Evolutionary conservation across 2,888 invertebrate species (phyloP).

Genomic region (Margaritifera margaritifera): DNA sequence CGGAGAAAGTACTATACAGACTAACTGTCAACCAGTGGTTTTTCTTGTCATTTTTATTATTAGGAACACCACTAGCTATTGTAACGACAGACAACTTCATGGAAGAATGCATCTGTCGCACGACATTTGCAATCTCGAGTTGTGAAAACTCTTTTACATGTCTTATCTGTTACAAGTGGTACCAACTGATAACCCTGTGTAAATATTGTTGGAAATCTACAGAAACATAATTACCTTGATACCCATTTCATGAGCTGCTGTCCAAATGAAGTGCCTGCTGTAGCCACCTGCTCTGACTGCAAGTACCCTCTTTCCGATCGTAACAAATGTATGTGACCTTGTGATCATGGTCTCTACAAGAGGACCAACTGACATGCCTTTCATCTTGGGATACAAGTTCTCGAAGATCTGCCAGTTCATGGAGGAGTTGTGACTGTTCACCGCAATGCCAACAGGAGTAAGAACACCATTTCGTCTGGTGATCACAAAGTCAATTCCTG

Average conservation of each 20-base stretch:
- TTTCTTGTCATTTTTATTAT: too few relatives aligned
- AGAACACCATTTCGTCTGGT: slow-evolving; percentile 21
- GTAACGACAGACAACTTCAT: too few relatives aligned
- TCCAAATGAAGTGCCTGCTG: slow-evolving; percentile 47
- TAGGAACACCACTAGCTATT: too few relatives aligned
- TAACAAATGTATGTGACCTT: slow-evolving; percentile 42
- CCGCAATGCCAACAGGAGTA: slow-evolving; percentile 47
- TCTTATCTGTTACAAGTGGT: too few relatives aligned
- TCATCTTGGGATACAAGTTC: slow-evolving; percentile 18
- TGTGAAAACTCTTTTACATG: too few relatives aligned
- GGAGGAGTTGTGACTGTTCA: slow-evolving; percentile 55
- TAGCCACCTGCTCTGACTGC: slow-evolving; percentile 47
- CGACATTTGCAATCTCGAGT: too few relatives aligned
- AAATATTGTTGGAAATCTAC: too few relatives aligned
- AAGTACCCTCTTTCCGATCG: slow-evolving; percentile 38
- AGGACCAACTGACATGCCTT: slow-evolving; percentile 35
- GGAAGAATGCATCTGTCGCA: too few relatives aligned
- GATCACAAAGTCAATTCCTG: slow-evolving; percentile 50
- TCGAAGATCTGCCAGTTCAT: slow-evolving; percentile 46
- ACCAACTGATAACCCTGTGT: too few relatives aligned
- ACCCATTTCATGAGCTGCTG: slow-evolving; percentile 30
- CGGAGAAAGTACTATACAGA: too few relatives aligned
- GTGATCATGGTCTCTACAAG: slow-evolving; percentile 47
- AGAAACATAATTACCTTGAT: slow-evolving; percentile 32
- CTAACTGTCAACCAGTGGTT: too few relatives aligned